Evolutionary conservation across 2,888 invertebrate genomes (phyloP).

Genomic region (Ethmia dodecea): DNA sequence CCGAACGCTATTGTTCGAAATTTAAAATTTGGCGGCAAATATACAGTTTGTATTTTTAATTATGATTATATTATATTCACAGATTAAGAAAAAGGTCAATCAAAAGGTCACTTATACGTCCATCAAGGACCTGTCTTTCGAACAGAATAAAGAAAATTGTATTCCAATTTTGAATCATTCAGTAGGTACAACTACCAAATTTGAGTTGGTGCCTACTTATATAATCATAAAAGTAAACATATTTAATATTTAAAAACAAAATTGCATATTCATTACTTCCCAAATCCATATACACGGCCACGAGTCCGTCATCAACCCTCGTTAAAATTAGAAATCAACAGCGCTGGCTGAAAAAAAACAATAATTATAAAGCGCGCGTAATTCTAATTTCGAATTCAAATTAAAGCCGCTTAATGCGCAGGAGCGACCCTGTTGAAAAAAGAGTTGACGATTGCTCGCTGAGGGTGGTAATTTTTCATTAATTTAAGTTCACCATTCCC

Average conservation of each 20-base stretch:
- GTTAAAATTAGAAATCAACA: conserved; percentile 68
- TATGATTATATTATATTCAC: too few relatives aligned
- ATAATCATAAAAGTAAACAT: too few relatives aligned
- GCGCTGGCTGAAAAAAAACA: conserved; percentile 65
- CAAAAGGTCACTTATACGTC: too few relatives aligned
- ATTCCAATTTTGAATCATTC: too few relatives aligned
- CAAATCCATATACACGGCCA: conserved; percentile 3
- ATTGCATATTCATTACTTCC: conserved; percentile 6
- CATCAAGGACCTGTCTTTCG: too few relatives aligned
- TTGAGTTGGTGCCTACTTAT: too few relatives aligned
- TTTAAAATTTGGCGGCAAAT: conserved; percentile 6
- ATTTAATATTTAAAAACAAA: conserved; percentile 1
- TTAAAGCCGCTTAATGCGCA: conserved; percentile 79
- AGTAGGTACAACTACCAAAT: too few relatives aligned
- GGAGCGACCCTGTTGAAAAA: conserved; percentile 75
- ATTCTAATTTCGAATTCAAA: conserved; percentile 79
- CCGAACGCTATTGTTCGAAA: conserved; percentile 9
- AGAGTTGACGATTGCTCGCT: conserved; percentile 75
- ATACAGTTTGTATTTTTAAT: too few relatives aligned
- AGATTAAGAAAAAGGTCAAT: too few relatives aligned
- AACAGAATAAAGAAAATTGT: too few relatives aligned
- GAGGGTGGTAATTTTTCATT: conserved; percentile 79
- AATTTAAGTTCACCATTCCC: conserved; percentile 78
- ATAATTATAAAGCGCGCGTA: conserved; percentile 78
- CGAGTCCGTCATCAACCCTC: conserved; percentile 41